Conservation (phyloP, 2,113 vertebrate genomes). For the Calidris pygmaea region DNA sequence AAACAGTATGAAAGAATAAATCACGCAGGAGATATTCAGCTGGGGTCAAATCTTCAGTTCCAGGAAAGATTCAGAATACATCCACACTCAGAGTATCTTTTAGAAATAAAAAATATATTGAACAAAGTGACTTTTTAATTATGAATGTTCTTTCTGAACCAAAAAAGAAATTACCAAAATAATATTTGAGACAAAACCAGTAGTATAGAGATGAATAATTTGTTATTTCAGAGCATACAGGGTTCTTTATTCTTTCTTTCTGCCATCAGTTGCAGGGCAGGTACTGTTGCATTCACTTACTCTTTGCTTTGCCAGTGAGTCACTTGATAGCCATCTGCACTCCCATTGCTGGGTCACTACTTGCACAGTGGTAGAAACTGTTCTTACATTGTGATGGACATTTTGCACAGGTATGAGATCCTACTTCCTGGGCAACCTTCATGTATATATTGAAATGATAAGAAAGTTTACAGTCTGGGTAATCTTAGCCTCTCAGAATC, state of each 20-base stretch:
- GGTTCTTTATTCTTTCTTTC: neutral
- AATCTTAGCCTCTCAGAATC: neutral
- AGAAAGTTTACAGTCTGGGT: neutral
- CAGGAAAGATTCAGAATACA: neutral
- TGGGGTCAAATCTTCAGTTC: neutral
- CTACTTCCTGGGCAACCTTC: neutral
- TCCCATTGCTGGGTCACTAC: neutral
- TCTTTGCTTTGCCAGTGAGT: neutral
- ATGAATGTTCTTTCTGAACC: neutral
- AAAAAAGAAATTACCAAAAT: neutral
- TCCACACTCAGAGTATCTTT: neutral
- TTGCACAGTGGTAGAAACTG: neutral
- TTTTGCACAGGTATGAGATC: neutral
- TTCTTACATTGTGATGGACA: accelerated
- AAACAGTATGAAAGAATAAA: neutral
- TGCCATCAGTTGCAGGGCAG: neutral
- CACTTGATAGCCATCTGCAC: neutral
- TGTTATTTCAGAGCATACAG: neutral
- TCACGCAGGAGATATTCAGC: neutral
- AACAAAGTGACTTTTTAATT: neutral
- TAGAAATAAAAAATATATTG: neutral
- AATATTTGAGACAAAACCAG: neutral
- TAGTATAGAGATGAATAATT: neutral
- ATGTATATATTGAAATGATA: neutral
- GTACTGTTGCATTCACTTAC: neutral